Evolutionary conservation across 2,113 vertebrate species (phyloP), one percentile per base, ranked within the genome.

Genomic region (Actenoides hombroni): DNA sequence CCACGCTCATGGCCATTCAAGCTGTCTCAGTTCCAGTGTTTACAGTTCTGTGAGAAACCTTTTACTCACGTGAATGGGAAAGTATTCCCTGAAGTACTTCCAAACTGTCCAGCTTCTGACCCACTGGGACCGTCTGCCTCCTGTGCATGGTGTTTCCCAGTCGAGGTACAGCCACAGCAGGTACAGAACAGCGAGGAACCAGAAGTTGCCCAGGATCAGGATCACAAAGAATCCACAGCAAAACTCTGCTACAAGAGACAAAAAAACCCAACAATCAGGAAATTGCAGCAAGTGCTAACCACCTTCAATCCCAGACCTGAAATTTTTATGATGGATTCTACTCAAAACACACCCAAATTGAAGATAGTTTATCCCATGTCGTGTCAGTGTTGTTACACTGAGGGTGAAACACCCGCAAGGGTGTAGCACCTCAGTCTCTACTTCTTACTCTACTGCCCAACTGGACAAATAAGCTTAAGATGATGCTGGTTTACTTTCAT

Each of bases 51-150:
- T 42, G 35, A 42, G 74, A 68, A 83, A 67, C 4, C 1, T 42
- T 91, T 75, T 90, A 98, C 98, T 98, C 97, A 99, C 99, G 1
- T 93, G 97, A 63, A 99, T 97, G 20, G 99, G 99, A 94, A 99
- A 99, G 94, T 99, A 99, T 84, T 99, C 98, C 64, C 97, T 98
- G 93, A 99, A 99, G 92, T 98, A 95, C 31, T 83, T 98, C 99
- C 99, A 99, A 16, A 99, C 2, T 1, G 60, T 94, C 98, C 99
- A 99, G 85, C 46, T 97, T 69, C 98, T 97, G 87, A 99, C 53
- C 99, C 98, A 99, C 3, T 96, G 83, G 21, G 73, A 99, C 46
- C 98, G 97, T 19, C 99, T 98, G 80, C 99, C 99, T 49, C 99
- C 99, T 6, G 82, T 84, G 46, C 95, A 95, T 11, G 99, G 99